Conservation (phyloP, 2,888 invertebrate species). For the Coleophora deauratella region DNA sequence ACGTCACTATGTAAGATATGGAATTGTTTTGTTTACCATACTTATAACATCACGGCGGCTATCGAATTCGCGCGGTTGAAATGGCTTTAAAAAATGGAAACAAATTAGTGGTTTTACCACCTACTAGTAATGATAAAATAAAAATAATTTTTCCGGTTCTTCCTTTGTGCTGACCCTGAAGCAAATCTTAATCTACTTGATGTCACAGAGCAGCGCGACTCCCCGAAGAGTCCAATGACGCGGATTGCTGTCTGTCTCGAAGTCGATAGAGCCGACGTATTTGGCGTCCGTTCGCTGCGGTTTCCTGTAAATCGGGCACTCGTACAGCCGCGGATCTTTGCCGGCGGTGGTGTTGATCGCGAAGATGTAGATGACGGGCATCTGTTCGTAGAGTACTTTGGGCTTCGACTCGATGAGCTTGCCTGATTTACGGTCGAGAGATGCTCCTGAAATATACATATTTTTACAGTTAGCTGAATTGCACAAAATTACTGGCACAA, state of each 20-base stretch:
- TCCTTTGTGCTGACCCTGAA: too few relatives aligned
- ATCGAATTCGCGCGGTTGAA: too few relatives aligned
- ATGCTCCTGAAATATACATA: slow-evolving; percentile 75
- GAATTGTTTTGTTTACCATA: too few relatives aligned
- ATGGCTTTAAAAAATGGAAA: too few relatives aligned
- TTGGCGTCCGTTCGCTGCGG: slow-evolving; percentile 95
- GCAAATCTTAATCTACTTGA: slow-evolving; percentile 81
- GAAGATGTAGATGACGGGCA: slow-evolving; percentile 97
- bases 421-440: slow-evolving; percentile 88
- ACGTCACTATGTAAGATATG: too few relatives aligned
- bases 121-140: too few relatives aligned
- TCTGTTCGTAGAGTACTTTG: slow-evolving; percentile 94
- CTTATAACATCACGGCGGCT: too few relatives aligned
- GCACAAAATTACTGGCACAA: too few relatives aligned
- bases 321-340: slow-evolving; percentile 92
- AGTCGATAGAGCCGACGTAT: slow-evolving; percentile 95
- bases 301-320: slow-evolving; percentile 97
- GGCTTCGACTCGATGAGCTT: slow-evolving; percentile 94
- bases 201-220: slow-evolving; percentile 96
- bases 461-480: neutral
- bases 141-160: too few relatives aligned
- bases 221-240: slow-evolving; percentile 96
- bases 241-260: slow-evolving; percentile 93
- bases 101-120: too few relatives aligned
- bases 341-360: slow-evolving; percentile 95